Evolutionary conservation across 2,797 vertebrate species (phyloP), one percentile per base, ranked within the genome.

Genomic region (Fistularia commersonii): DNA sequence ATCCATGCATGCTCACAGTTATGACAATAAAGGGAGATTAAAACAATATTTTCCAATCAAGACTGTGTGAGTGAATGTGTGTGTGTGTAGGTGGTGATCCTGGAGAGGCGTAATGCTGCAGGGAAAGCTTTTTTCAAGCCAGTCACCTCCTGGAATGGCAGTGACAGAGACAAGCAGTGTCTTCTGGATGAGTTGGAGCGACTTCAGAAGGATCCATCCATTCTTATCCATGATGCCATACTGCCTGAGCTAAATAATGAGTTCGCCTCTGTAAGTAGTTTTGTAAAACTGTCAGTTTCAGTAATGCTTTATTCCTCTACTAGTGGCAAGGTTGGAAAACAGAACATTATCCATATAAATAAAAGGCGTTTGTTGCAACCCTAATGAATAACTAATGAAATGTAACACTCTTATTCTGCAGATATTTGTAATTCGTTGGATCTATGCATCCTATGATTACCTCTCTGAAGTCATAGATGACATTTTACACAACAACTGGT

Each of bases 401-500:
- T 11, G 1, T 57, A 11, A 38, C 43, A 0, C 12, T 70, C 7
- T 54, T 1, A 11, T 23, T 66, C 39, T 50, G 0, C 65, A 98
- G 97, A 87, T 96, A 54, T 96, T 99, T 82, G 76, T 98, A 11
- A 88, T 98, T 51, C 91, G 93, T 58, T 98, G 97, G 97, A 69
- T 98, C 69, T 91, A 92, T 63, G 87, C 91, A 1, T 86, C 81
- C 0, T 81, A 86, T 11, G 92, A 95, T 66, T 98, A 95, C 62
- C 59, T 95, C 64, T 86, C 89, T 0, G 93, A 94, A 79, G 89
- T 91, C 68, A 90, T 95, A 56, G 94, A 96, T 56, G 92, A 93
- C 75, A 74, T 96, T 48, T 91, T 98, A 44, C 94, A 96, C 70
- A 97, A 92, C 79, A 98, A 98, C 85, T 99, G 97, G 97, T 97